phyloP scores from a whole-genome alignment of 2,888 invertebrate genomes.

The Pyrochroa serraticornis region DNA sequence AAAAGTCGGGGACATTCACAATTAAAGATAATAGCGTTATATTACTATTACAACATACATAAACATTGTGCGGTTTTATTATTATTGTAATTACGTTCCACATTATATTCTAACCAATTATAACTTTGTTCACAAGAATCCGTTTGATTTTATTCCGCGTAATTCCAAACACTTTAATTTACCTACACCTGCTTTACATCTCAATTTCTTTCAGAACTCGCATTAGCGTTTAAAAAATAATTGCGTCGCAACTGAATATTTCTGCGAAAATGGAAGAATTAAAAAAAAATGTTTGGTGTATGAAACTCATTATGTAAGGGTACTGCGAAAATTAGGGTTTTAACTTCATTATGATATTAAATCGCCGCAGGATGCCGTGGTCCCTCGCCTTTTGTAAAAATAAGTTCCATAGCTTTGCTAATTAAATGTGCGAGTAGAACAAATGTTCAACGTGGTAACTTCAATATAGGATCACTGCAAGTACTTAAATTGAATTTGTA shows the following conservation, averaged over 20 bases:
- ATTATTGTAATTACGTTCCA: not conserved
- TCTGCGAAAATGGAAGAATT: conserved; percentile 1
- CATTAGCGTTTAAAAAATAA: not conserved
- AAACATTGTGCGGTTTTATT: conserved; percentile 3
- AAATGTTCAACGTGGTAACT: not conserved
- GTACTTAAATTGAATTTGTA: no score
- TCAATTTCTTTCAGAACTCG: no score
- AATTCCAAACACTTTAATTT: no score
- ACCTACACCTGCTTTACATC: no score
- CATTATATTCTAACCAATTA: not conserved
- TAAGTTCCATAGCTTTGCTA: conserved; percentile 15
- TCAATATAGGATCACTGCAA: no score
- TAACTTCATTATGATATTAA: conserved; percentile 26
- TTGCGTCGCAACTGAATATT: not conserved
- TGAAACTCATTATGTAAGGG: conserved; percentile 20
- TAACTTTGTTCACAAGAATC: not conserved
- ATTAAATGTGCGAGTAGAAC: conserved; percentile 20
- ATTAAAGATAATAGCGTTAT: conserved; percentile 13
- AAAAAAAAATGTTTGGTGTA: conserved; percentile 3
- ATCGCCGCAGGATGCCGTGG: conserved; percentile 17
- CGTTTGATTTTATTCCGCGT: no score
- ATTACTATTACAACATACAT: conserved; percentile 2
- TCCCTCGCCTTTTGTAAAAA: conserved; percentile 20
- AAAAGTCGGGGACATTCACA: conserved; percentile 11
- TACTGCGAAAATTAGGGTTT: conserved; percentile 20